These are phyloP conservation scores for Lateolabrax maculatus DNA, from an alignment of 2,797 vertebrate genomes.

Conservation along the genomic window DNA sequence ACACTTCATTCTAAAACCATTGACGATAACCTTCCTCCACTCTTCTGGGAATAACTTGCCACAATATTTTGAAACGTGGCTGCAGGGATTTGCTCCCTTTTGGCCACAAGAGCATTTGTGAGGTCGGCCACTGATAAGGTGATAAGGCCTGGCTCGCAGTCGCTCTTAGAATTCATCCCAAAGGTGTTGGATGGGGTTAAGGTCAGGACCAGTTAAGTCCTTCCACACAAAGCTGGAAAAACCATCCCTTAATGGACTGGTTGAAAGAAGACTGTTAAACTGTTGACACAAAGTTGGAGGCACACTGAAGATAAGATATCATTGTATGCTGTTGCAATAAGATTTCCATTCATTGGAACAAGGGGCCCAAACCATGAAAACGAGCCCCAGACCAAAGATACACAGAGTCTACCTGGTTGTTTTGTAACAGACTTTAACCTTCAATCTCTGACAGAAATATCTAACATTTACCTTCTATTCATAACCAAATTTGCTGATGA, in stretches of 20 bases:
- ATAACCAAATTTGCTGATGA: constrained; percentile 64
- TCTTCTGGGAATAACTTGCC: too few relatives aligned
- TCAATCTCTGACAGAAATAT: constrained; percentile 29
- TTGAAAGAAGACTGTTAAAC: background rate
- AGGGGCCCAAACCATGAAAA: background rate
- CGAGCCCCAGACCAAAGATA: background rate
- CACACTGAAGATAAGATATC: background rate
- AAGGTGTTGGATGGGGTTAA: background rate
- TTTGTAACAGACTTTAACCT: background rate
- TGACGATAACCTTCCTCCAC: background rate
- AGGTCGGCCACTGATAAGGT: background rate
- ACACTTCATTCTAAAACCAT: too few relatives aligned
- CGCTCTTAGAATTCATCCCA: background rate
- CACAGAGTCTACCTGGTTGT: background rate
- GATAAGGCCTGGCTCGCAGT: constrained; percentile 7
- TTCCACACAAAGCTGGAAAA: background rate
- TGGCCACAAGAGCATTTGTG: background rate
- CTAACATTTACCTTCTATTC: constrained; percentile 61
- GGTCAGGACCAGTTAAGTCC: background rate
- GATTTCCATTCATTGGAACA: background rate
- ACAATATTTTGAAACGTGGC: too few relatives aligned
- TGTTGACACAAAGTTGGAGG: too few relatives aligned
- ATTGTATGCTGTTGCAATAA: background rate
- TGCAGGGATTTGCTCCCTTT: constrained; percentile 30
- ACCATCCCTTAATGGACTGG: background rate